Evolutionary conservation across 2,888 invertebrate species (phyloP), one percentile per base, ranked within the genome.

Genomic region (Cerastoderma edule): DNA sequence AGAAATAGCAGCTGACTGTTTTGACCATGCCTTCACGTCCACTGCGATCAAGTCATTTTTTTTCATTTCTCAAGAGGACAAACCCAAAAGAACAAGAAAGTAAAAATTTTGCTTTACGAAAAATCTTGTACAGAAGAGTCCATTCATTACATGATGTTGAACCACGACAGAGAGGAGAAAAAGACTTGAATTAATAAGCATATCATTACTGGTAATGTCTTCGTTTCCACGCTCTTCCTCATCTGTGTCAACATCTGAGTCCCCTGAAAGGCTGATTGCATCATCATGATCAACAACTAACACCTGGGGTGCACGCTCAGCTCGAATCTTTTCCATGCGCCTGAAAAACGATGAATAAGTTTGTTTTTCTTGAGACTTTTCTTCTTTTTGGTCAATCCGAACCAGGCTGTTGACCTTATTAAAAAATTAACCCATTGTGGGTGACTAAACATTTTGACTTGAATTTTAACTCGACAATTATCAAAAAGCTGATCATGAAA

Each of bases 261-360:
- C 86, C 16, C 80, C 76, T 0, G 86, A 86, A 13, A 86, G 56
- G 75, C 85, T 80, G 16, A 83, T 63, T 22, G 83, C 86, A 67
- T 88, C 89, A 77, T 88, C 88, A 65, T 91, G 88, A 60, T 89
- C 89, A 63, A 92, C 87, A 3, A 81, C 81, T 32, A 92, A 79
- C 22, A 92, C 86, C 72, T 92, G 91, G 2, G 92, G 90, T 5
- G 89, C 90, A 64, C 85, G 83, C 0, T 83, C 74, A 22, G 79
- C 87, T 22, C 84, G 70, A n/a, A 91, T 88, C 46, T 85, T 83
- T 30, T 84, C 79, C 84, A 86, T 85, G 67, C 88, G 78, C 78
- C 91, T 91, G 80, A 13, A 77, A 71, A 50, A 16, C 16, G 8
- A 39, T 8, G 10, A 39, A 39, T 13, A 39, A 39, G 39, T 39